Base-by-base conservation (phyloP, 2,113 vertebrate species). In the Prunella fulvescens region DNA sequence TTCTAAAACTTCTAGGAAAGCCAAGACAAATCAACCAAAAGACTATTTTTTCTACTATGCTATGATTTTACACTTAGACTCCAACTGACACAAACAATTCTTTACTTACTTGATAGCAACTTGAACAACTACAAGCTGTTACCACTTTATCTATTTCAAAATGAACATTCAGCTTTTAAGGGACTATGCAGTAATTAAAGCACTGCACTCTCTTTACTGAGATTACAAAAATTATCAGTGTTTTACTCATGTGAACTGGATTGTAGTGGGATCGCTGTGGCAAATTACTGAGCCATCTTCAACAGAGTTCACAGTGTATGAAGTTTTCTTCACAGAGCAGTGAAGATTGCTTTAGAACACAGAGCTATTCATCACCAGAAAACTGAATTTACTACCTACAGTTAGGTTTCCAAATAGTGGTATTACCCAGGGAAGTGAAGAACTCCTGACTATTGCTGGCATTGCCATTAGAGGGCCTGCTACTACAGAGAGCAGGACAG, bases 171-270 rank as follows among this genome's bases (percentile, higher is more conserved):
- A 82, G 24, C 25, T 87, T 96, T 90, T 65, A 94, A 58, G 37
- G 72, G 56, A 94, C 92, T 83, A 83, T 42, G 61, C 28, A 86
- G 67, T 66, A 96, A 92, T 92, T 86, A 92, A 87, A 93, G 66
- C 40, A 69, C 31, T 47, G n/a, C 22, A 5, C 33, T 60, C 29
- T 88, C 50, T 81, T 81, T 80, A 73, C 0, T 51, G 62, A 94
- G 93, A 77, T 90, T 33, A 88, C 42, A 93, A 82, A 90, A 80
- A 64, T 33, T 31, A 1, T 33, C 29, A 40, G 8, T 72, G 22
- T 80, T 87, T 73, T 39, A 62, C 9, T 6, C 35, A 10, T 14
- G 14, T 0, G 1, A 87, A 42, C 33, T 80, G 79, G 54, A 73
- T 7, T 70, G 37, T 19, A 67, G 54, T 48, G 56, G 26, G 71